These are phyloP conservation scores for Drosophila pruinosa DNA, from an alignment of 1,140 invertebrate species.

Conservation along the genomic window DNA sequence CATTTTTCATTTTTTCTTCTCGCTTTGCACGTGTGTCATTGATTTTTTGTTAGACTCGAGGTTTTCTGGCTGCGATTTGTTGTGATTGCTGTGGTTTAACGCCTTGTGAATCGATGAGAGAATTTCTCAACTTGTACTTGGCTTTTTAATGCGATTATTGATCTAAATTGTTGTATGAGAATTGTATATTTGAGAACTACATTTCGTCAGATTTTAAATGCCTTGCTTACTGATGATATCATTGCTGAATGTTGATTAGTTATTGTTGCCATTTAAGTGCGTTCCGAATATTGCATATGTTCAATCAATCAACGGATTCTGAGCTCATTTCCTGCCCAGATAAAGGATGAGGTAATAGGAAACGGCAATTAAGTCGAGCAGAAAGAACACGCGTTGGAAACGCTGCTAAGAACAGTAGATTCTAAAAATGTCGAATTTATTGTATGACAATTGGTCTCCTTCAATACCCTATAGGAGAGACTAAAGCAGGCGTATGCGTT, in stretches of 20 bases:
- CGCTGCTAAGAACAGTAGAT: constrained; percentile 18
- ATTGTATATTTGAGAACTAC: too few species aligned
- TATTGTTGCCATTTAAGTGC: background rate
- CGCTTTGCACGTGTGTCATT: constrained; percentile 31
- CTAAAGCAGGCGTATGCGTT: background rate
- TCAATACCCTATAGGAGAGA: background rate
- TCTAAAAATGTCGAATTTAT: constrained; percentile 60
- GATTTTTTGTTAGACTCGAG: constrained; percentile 29
- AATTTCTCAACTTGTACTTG: background rate
- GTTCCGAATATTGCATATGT: background rate
- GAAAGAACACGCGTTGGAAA: constrained; percentile 9
- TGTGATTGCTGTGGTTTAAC: constrained; percentile 7
- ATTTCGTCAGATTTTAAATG: background rate
- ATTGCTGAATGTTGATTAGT: background rate
- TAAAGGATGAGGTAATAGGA: constrained; percentile 31
- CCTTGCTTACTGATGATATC: background rate
- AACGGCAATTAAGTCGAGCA: constrained; percentile 32
- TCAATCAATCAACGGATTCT: background rate
- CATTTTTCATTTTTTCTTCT: constrained; percentile 32
- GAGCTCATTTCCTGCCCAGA: constrained; percentile 11
- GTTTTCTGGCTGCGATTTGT: constrained; percentile 7
- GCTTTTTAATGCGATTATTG: background rate
- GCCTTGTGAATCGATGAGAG: background rate
- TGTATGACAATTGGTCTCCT: constrained; percentile 43
- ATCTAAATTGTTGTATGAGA: background rate